phyloP scores from a whole-genome alignment of 2,113 vertebrate genomes.

The Dryoscopus gambensis region DNA sequence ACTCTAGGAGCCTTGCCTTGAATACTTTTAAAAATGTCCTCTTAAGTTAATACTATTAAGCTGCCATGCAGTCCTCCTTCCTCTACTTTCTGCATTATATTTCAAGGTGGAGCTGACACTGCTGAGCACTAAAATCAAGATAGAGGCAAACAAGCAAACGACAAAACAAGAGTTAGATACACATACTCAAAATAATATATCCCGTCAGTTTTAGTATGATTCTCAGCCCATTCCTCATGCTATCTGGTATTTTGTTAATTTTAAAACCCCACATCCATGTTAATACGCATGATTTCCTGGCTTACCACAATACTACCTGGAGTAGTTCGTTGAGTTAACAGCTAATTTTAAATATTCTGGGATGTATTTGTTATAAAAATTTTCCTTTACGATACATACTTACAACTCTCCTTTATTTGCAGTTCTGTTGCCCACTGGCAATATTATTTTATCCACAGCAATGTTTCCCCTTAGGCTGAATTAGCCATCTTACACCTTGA shows the following conservation, averaged over 20 bases:
- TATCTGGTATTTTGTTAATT: background rate
- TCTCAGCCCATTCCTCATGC: background rate
- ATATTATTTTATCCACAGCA: background rate
- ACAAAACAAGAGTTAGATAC: background rate
- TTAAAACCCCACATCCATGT: background rate
- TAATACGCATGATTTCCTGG: background rate
- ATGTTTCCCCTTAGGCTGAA: background rate
- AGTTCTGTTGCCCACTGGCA: background rate
- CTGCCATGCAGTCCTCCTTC: background rate
- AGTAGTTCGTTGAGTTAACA: background rate
- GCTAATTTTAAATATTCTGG: background rate
- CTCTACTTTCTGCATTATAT: rapidly evolving
- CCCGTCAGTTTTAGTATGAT: background rate
- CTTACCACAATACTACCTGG: background rate
- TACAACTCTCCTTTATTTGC: background rate
- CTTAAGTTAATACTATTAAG: background rate
- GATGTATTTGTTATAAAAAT: background rate
- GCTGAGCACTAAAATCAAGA: background rate
- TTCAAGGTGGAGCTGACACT: background rate
- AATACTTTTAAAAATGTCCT: background rate
- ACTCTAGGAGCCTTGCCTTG: background rate
- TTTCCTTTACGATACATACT: background rate
- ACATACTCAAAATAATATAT: background rate
- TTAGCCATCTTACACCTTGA: background rate
- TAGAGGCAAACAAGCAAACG: rapidly evolving